phyloP scores from a whole-genome alignment of 2,797 vertebrate genomes.

The Sardinella longiceps region DNA sequence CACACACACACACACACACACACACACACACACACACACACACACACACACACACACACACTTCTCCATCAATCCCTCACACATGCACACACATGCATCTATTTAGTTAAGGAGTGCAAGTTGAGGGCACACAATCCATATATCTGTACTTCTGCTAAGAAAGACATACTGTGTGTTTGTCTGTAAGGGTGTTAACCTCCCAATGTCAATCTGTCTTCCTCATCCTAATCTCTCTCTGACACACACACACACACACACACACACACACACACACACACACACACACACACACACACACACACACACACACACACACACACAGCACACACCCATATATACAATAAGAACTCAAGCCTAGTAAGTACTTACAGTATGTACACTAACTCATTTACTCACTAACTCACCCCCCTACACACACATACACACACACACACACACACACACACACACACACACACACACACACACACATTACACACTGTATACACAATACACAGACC shows the following conservation, averaged over 20 bases:
- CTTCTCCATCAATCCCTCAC: background rate
- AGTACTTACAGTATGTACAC: no score
- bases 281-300: background rate
- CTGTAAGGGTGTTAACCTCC: background rate
- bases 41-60: no score
- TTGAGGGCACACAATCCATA: background rate
- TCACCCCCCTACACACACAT: background rate
- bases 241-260: background rate
- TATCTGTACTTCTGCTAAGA: background rate
- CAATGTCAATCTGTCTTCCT: background rate
- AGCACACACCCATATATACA: no score
- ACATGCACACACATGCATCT: background rate
- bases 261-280: slow-evolving; percentile 17
- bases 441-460: no score
- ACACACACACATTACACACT: no score
- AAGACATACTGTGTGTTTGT: background rate
- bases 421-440: background rate
- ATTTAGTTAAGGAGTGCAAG: background rate
- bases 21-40: no score
- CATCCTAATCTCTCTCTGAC: background rate
- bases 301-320: background rate
- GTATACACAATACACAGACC: background rate
- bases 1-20: no score
- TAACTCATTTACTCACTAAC: no score
- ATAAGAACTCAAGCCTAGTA: no score